Base-by-base conservation (phyloP, 2,888 invertebrate species). In the Tetropium fuscum region DNA sequence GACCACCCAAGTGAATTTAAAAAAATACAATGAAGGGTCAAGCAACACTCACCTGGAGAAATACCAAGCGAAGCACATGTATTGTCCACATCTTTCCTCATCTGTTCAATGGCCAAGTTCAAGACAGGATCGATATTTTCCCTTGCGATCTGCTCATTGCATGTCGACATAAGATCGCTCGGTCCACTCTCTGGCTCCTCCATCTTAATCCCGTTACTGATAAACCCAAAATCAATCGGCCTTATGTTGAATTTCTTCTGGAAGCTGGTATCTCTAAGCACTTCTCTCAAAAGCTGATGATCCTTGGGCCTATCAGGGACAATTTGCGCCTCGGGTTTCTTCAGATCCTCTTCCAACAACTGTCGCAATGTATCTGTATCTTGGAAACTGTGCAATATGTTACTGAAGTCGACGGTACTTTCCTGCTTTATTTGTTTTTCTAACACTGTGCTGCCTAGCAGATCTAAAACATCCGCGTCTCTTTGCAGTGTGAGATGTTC, bases 41-140 rank as follows among this genome's bases (percentile, higher is more conserved):
- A n/a, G n/a, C n/a, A n/a, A n/a, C n/a, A 85, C 89, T 88, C 82
- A 95, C 95, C 94, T 83, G 92, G 90, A 80, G 94, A 92, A 82
- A 95, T 95, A 82, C 92, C 92, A 75, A 95, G 87, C 71, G 91
- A 89, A 51, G 89, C 88, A 82, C 94, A 95, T 6, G 94, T 93
- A 77, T 87, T 91, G 80, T 92, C 91, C 48, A 94, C 92, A 78
- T 95, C 95, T 76, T 92, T 89, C 74, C 91, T 90, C 68, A 93
- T 89, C 80, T 95, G 92, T 78, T 94, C 93, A 72, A 95, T 91
- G 19, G 94, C 94, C 83, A 94, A 85, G 61, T 90, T 92, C 49
- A 94, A 85, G 25, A 94, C 92, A 10, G 92, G 91, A 78, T 93
- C 94, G 69, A 94, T 92, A 73, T 90, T 90, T 71, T 91, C 91